Base-by-base conservation (phyloP, 2,888 invertebrate genomes). In the Agrochola lychnidis region DNA sequence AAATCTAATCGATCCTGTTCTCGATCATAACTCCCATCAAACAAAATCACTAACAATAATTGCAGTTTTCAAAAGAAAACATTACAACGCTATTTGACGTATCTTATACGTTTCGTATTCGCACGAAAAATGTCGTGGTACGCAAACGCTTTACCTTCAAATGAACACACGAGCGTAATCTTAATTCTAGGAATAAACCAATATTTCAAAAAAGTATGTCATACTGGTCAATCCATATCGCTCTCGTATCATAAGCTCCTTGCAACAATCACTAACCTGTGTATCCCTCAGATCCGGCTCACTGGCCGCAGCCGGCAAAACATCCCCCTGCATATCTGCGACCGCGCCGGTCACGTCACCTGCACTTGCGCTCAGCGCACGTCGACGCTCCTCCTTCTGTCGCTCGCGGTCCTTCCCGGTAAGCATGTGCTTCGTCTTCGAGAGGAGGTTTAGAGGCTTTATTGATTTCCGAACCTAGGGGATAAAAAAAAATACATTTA, bases 211-310 rank as follows among this genome's bases (percentile, higher is more conserved):
- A 48, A 48, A 48, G 0, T 30, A 4, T 48, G 6, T 16, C 19
- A 19, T 19, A 19, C 48, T 19, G 48, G 48, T 48, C 48, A 19
- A 7, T 51, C 19, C 0, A 19, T 51, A 51, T 51, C 6, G 19
- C 19, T 19, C 19, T 51, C 51, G 51, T 19, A 51, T 19, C 51
- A 19, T 19, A 19, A 19, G 19, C 51, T 22, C 22, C 25, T 36
- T 76, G 10, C 25, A 56, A 30, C 2, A 53, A 30, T 1, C 36
- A 87, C 95, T 91, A 22, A 95, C 95, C 95, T 95, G 95, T 12
- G 92, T 88, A 30, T 93, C 97, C 89, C 97, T 92, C 25, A 98
- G 95, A 92, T 98, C 97, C 0, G 98, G 98, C 92, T 98, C 98
- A 93, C 98, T 98, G 86, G 97, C 97, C 0, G 98, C 97, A 48